These are phyloP conservation scores for Istiophorus platypterus DNA, from an alignment of 2,113 vertebrate genomes.

Conservation along the genomic window DNA sequence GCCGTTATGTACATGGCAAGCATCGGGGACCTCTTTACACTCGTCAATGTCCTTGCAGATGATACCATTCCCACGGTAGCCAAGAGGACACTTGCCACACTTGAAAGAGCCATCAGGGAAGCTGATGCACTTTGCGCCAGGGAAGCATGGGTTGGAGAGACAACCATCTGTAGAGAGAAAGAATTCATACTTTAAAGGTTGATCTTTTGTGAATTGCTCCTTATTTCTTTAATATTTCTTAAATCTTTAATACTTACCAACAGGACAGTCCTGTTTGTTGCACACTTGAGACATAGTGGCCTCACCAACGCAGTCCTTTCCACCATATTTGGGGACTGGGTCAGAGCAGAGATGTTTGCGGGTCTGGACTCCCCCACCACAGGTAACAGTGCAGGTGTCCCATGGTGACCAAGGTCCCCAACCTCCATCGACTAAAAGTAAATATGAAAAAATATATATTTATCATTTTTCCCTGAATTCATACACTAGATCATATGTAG, in stretches of 20 bases:
- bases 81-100: slow-evolving; percentile 92
- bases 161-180: slow-evolving; percentile 89
- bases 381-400: slow-evolving; percentile 93
- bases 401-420: slow-evolving; percentile 98
- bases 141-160: slow-evolving; percentile 96
- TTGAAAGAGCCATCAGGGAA: slow-evolving; percentile 94
- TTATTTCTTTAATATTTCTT: not conserved
- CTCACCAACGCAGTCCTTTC: slow-evolving; percentile 92
- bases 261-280: slow-evolving; percentile 86
- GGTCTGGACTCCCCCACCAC: slow-evolving; percentile 92
- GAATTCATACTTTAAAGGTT: not conserved
- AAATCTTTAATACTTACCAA: slow-evolving; percentile 72
- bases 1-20: slow-evolving; percentile 91
- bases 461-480: not conserved
- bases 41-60: slow-evolving; percentile 94
- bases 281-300: slow-evolving; percentile 87
- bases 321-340: slow-evolving; percentile 91
- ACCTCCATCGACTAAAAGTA: slow-evolving; percentile 91
- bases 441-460: not conserved
- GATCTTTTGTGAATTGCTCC: not conserved
- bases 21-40: slow-evolving; percentile 93
- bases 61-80: slow-evolving; percentile 93
- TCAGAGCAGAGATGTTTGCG: slow-evolving; percentile 93
- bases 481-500: not conserved
- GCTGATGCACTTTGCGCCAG: slow-evolving; percentile 90